Conservation (phyloP, 1,140 invertebrate genomes). For the Brachionus asplanchnoidis region DNA sequence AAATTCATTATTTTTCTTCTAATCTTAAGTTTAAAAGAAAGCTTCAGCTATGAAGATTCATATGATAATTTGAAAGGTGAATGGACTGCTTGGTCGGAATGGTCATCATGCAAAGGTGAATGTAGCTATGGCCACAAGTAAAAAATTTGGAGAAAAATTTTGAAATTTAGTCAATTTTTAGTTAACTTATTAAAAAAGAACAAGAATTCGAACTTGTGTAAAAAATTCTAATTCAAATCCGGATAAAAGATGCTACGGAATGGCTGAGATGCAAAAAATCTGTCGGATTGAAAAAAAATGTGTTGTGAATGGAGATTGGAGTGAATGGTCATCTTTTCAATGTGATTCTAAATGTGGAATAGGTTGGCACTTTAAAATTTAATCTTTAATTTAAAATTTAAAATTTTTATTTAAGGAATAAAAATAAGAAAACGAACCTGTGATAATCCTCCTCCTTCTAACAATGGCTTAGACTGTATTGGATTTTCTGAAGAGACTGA, state of each 20-base stretch:
- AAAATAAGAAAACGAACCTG: background rate
- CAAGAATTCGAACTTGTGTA: background rate
- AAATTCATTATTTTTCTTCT: background rate
- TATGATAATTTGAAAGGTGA: background rate
- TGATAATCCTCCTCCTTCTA: background rate
- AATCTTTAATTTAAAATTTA: background rate
- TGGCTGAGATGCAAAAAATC: background rate
- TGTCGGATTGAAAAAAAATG: background rate
- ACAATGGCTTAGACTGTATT: background rate
- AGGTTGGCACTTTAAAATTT: background rate
- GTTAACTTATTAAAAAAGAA: background rate
- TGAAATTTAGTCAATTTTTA: no score
- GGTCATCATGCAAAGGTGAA: background rate
- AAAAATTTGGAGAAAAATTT: background rate
- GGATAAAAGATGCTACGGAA: background rate
- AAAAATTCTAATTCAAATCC: background rate
- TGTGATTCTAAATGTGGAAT: conserved; percentile 29
- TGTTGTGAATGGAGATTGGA: background rate
- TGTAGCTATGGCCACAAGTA: conserved; percentile 13
- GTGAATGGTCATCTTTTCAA: background rate
- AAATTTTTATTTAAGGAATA: background rate
- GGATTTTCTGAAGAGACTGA: background rate
- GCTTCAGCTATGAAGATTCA: background rate
- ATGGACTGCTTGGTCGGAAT: background rate
- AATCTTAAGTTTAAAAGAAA: background rate